phyloP scores from a whole-genome alignment of 2,797 vertebrate species.

The Gila robusta region DNA sequence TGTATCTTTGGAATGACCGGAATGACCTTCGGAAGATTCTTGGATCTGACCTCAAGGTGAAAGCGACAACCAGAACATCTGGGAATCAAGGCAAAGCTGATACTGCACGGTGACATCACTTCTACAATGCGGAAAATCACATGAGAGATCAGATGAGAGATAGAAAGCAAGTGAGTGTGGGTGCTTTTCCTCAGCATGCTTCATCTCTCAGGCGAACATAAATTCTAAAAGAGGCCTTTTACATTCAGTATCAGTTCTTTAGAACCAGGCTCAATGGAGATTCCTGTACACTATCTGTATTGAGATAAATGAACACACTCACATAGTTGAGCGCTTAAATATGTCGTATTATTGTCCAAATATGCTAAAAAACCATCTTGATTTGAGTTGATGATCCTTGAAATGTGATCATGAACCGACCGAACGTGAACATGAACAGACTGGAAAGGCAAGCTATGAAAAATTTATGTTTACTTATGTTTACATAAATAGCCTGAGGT shows the following conservation, averaged over 20 bases:
- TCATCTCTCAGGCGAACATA: neutral
- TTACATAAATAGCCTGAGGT: neutral
- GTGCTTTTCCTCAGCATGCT: neutral
- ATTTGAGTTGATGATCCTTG: neutral
- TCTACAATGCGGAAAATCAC: conserved; percentile 5
- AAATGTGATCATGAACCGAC: conserved; percentile 14
- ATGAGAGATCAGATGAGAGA: conserved; percentile 1
- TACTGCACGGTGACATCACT: conserved; percentile 6
- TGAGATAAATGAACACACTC: conserved; percentile 20
- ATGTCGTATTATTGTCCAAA: conserved; percentile 19
- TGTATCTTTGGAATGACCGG: conserved; percentile 20
- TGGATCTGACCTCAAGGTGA: conserved; percentile 27
- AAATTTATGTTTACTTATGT: neutral
- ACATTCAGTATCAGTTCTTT: neutral
- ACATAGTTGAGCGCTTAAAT: neutral
- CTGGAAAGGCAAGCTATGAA: neutral
- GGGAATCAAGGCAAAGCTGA: conserved; percentile 7
- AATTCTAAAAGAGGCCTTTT: neutral
- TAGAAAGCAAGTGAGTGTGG: neutral
- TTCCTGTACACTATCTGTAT: conserved; percentile 4
- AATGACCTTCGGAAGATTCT: conserved; percentile 10
- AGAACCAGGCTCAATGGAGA: neutral
- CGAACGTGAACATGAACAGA: neutral
- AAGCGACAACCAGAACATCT: neutral
- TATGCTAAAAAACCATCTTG: neutral